These are phyloP conservation scores for Agriopis marginaria DNA, from an alignment of 2,888 invertebrate species.

Conservation along the genomic window DNA sequence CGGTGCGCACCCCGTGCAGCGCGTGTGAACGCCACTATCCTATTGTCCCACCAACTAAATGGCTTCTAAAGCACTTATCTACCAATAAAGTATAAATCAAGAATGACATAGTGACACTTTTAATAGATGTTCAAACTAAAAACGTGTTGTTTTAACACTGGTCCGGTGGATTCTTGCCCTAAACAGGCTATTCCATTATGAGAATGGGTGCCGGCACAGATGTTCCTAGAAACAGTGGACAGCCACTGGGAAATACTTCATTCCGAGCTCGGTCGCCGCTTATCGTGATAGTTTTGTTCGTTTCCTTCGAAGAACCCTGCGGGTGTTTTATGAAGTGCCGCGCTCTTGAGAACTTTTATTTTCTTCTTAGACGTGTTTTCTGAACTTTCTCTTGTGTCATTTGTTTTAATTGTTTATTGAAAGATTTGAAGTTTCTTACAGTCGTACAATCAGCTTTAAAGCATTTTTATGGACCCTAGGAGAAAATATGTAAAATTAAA, in stretches of 20 bases:
- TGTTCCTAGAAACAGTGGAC: constrained; percentile 48
- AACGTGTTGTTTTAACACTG: no score
- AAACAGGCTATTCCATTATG: constrained; percentile 72
- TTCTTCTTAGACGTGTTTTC: constrained; percentile 7
- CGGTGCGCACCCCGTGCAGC: no score
- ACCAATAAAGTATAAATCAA: no score
- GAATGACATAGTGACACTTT: no score
- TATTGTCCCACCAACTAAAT: no score
- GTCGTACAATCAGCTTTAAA: no score
- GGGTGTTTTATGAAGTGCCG: constrained; percentile 20
- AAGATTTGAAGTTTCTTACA: no score
- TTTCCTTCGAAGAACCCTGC: constrained; percentile 13
- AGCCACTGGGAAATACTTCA: constrained; percentile 42
- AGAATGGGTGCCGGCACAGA: constrained; percentile 59
- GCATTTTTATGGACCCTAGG: no score
- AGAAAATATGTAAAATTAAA: no score
- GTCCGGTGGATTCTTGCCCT: not conserved
- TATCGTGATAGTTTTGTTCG: constrained; percentile 33
- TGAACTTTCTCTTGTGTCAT: constrained; percentile 7
- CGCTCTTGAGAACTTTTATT: constrained; percentile 17
- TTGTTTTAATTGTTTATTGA: not conserved
- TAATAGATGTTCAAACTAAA: no score
- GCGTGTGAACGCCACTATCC: no score
- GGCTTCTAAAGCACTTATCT: no score
- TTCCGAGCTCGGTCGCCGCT: constrained; percentile 32